Conservation (phyloP, 2,797 vertebrate genomes). For the Lagothrix lagotricha region DNA sequence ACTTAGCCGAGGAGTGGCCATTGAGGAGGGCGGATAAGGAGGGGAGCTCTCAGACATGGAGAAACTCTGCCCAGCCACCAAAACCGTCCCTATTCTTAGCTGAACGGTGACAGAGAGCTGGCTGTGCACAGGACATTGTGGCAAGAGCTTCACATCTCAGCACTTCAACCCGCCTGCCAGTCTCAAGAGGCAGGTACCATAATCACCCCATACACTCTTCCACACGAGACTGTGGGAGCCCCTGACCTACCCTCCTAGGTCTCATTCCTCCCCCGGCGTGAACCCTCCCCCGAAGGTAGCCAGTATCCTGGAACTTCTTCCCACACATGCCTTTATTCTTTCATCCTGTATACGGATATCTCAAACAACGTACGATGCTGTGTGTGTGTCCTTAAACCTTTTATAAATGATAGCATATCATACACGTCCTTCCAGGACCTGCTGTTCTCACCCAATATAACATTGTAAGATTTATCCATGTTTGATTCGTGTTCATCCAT, state of each 20-base stretch:
- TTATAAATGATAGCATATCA: rapidly evolving
- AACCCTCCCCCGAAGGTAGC: background rate
- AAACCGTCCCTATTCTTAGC: rapidly evolving
- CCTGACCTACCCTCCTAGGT: rapidly evolving
- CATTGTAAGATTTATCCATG: background rate
- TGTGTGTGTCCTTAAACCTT: background rate
- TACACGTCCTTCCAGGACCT: background rate
- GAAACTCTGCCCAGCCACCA: background rate
- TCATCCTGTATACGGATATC: rapidly evolving
- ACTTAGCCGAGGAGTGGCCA: background rate
- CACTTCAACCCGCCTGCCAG: background rate
- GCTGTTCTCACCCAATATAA: background rate
- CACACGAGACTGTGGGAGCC: background rate
- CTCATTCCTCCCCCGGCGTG: background rate
- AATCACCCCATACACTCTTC: background rate
- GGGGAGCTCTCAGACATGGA: background rate
- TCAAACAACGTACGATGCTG: rapidly evolving
- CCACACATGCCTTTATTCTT: rapidly evolving
- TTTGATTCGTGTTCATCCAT: rapidly evolving
- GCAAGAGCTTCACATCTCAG: background rate
- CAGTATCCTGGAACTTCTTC: background rate
- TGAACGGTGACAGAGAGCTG: background rate
- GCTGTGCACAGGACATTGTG: background rate
- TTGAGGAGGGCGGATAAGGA: background rate
- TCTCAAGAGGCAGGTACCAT: background rate